Evolutionary conservation across 2,797 vertebrate species (phyloP).

Genomic region (Microctenopoma steveboyesi): DNA sequence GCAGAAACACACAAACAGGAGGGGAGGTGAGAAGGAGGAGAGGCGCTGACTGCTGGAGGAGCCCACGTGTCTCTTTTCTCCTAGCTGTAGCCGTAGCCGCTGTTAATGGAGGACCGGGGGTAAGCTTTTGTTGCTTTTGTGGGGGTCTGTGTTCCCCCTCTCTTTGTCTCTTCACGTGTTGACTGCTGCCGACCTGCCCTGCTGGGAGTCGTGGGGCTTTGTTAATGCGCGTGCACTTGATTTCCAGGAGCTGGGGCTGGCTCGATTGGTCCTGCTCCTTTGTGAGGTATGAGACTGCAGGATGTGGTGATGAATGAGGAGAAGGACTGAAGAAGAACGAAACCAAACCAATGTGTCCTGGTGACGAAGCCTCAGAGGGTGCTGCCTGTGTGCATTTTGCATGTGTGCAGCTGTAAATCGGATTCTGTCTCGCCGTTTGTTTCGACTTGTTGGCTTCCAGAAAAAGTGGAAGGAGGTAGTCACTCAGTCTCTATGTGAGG

Average conservation of each 20-base stretch:
- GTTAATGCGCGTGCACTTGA: conserved; percentile 22
- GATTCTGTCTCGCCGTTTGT: conserved; percentile 11
- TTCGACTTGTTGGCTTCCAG: conserved; percentile 10
- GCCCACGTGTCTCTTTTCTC: conserved; percentile 70
- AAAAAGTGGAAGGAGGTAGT: conserved; percentile 23
- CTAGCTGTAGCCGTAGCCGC: conserved; percentile 64
- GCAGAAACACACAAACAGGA: conserved; percentile 42
- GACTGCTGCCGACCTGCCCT: conserved; percentile 12
- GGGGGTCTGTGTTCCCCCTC: conserved; percentile 46
- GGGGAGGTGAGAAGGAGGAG: conserved; percentile 44
- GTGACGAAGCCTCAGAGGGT: conserved; percentile 23
- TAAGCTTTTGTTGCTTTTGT: conserved; percentile 80
- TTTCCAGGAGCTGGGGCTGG: conserved; percentile 22
- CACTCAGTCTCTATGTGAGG: conserved; percentile 33
- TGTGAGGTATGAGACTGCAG: conserved; percentile 37
- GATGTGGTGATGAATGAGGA: conserved; percentile 12
- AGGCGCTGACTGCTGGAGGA: conserved; percentile 62
- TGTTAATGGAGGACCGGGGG: conserved; percentile 78
- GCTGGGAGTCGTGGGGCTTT: conserved; percentile 39
- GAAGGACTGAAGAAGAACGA: conserved; percentile 4
- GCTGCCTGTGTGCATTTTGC: conserved; percentile 15
- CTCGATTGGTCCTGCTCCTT: conserved; percentile 25
- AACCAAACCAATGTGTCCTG: conserved; percentile 14
- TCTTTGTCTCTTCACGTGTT: conserved; percentile 28
- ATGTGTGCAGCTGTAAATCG: conserved; percentile 2